These are phyloP conservation scores for Eupeodes corollae DNA, from an alignment of 1,140 invertebrate genomes.

Conservation along the genomic window DNA sequence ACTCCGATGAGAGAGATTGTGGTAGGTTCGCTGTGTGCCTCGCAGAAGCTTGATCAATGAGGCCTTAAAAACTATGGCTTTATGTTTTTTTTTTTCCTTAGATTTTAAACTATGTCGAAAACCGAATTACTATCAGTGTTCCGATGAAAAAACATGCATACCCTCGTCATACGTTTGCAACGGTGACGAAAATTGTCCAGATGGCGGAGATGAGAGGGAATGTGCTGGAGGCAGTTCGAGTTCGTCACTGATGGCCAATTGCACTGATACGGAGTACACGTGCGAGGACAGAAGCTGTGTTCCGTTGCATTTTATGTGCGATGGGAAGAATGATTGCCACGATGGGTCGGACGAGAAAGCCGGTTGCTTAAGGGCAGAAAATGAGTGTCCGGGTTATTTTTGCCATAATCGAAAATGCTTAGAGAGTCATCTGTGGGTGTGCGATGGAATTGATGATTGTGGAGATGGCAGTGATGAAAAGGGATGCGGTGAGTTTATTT, in stretches of 20 bases:
- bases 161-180: slow-evolving; percentile 38
- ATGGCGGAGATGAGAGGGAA: neutral
- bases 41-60: neutral
- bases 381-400: slow-evolving; percentile 22
- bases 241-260: slow-evolving; percentile 25
- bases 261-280: slow-evolving; percentile 39
- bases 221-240: neutral
- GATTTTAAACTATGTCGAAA: slow-evolving; percentile 26
- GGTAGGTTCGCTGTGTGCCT: slow-evolving; percentile 38
- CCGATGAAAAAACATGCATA: slow-evolving; percentile 35
- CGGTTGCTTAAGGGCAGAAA: slow-evolving; percentile 36
- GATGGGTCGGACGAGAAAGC: slow-evolving; percentile 62
- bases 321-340: slow-evolving; percentile 62
- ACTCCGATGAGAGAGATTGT: slow-evolving; percentile 53
- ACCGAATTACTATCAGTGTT: slow-evolving; percentile 32
- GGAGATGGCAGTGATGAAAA: slow-evolving; percentile 53
- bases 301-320: slow-evolving; percentile 51
- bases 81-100: slow-evolving; percentile 4
- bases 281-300: slow-evolving; percentile 56
- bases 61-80: neutral
- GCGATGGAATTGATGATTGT: slow-evolving; percentile 45
- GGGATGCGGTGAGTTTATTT: slow-evolving; percentile 47
- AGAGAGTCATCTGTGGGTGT: slow-evolving; percentile 21
- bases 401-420: slow-evolving; percentile 28
- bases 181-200: slow-evolving; percentile 20